Base-by-base conservation (phyloP, 2,888 invertebrate species). In the Prosapia bicincta region DNA sequence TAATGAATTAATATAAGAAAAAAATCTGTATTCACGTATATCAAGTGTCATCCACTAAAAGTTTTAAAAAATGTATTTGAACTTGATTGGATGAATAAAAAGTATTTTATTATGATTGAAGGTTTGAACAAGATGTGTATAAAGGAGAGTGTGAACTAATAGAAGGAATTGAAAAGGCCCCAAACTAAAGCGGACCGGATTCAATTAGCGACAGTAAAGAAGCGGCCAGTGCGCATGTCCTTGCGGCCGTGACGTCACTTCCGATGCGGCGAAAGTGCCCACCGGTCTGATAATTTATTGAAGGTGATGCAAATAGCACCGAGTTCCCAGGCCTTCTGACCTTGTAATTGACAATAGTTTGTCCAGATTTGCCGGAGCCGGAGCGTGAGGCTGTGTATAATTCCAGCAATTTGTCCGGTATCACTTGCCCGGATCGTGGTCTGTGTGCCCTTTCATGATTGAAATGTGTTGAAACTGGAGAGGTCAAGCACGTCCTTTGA, bases 261-360 rank as follows among this genome's bases (percentile, higher is more conserved):
- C 72, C 72, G 72, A 72, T 54, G 25, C 72, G 66, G 72, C 66
- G 72, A 72, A 72, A 72, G 72, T 72, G 28, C 26, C 67, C 72
- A 66, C 66, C 32, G 32, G 72, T 72, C 72, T 66, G 72, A 38
- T 72, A 72, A 66, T 72, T 72, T 72, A 72, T 72, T 66, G 72
- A 72, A 72, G 72, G 72, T 69, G 73, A 73, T 73, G 73, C 43
- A 68, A 69, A 73, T 73, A 73, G 43, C 73, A 69, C 26, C 26
- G 43, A 54, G 67, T 73, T 73, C 73, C 73, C 73, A 73, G 73
- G 54, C 54, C 54, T 10, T 3, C 54, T 54, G 54, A 54, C 54
- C 54, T 54, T 54, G 54, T 54, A 20, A 54, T 54, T 54, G 54
- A 54, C 54, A 54, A 54, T 54, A 54, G 20, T 54, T 54, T 54